These are phyloP conservation scores for Oreochromis spilurus DNA, from an alignment of 2,113 vertebrate genomes.

Conservation along the genomic window DNA sequence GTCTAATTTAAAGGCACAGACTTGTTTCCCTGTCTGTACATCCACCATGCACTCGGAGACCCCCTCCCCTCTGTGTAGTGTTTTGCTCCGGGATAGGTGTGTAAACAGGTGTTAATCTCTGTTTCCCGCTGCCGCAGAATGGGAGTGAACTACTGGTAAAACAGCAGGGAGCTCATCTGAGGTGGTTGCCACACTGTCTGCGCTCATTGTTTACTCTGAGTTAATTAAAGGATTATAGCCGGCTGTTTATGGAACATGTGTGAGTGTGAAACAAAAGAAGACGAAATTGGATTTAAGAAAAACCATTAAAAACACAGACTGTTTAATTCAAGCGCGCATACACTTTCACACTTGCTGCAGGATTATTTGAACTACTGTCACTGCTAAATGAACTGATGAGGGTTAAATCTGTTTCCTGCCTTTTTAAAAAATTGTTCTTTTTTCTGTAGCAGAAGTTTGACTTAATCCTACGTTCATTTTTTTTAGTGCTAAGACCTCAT, in stretches of 20 bases:
- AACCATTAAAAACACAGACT: neutral
- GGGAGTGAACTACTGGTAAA: neutral
- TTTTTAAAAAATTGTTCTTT: neutral
- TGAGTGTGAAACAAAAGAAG: neutral
- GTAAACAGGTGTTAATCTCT: constrained; percentile 38
- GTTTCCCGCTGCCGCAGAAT: neutral
- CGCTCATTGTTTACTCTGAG: constrained; percentile 26
- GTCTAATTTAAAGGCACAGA: neutral
- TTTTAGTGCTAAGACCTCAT: neutral
- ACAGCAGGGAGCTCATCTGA: constrained; percentile 2
- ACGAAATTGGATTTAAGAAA: neutral
- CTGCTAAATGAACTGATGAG: neutral
- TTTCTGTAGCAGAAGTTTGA: neutral
- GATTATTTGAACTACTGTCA: neutral
- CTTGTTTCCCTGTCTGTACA: neutral
- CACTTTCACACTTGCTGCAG: neutral
- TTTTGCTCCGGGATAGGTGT: neutral
- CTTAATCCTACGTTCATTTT: neutral
- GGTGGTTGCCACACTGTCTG: neutral
- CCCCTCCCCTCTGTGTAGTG: neutral
- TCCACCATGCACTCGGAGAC: neutral
- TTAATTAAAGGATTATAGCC: constrained; percentile 38
- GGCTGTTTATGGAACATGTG: neutral
- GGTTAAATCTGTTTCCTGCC: neutral
- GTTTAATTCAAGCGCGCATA: neutral